Percentiles rank a stretch among this genome's conserved stretches.
Evolutionary conservation across 2,113 vertebrate genomes (phyloP).

Genomic region (Otolemur garnettii): DNA sequence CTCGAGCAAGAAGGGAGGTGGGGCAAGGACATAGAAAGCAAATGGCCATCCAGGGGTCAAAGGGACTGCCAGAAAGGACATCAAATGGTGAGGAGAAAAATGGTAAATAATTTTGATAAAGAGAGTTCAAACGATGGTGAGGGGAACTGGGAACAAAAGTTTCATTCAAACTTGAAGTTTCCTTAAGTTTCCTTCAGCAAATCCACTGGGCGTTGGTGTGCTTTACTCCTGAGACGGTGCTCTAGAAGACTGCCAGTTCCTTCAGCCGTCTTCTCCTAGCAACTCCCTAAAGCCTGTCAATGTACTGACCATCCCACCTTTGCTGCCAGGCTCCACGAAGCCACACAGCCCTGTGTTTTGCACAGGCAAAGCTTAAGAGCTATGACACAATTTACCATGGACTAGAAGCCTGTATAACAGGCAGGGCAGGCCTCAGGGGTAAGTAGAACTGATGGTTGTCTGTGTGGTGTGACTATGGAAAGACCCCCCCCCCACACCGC

Average conservation of each 20-base stretch:
- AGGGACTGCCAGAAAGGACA: neutral
- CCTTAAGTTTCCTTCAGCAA: neutral
- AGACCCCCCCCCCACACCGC: neutral
- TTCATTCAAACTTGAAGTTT: neutral
- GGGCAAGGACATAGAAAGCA: neutral
- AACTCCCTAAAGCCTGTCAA: neutral
- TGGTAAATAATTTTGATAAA: neutral
- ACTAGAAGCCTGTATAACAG: neutral
- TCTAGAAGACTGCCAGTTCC: neutral
- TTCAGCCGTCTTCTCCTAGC: neutral
- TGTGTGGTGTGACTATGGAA: neutral
- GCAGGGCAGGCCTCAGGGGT: neutral
- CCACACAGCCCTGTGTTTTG: neutral
- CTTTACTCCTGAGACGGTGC: neutral
- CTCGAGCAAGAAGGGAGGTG: accelerated
- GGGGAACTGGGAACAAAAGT: neutral
- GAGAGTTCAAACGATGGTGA: neutral
- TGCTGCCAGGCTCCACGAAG: neutral
- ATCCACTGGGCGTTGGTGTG: neutral
- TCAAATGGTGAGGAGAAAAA: neutral
- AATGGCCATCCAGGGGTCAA: neutral
- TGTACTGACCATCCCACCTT: neutral
- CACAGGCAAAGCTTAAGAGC: neutral
- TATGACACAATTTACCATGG: neutral
- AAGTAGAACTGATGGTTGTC: neutral